Base-by-base conservation (phyloP, 1,140 invertebrate genomes). In the Lysiphlebus fabarum region DNA sequence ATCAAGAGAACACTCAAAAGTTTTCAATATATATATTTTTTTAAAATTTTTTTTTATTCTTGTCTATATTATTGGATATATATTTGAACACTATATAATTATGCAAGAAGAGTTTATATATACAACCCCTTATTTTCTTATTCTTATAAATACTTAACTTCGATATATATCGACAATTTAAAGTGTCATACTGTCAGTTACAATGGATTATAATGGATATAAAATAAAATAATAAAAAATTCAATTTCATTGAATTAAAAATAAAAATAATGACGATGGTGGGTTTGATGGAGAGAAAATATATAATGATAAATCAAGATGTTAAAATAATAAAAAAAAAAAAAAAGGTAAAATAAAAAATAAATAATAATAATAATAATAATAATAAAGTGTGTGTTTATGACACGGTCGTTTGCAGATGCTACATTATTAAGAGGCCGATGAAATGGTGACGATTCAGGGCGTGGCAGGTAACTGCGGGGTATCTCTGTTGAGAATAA, bases 381-480 rank as follows among this genome's bases (percentile, higher is more conserved):
- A 67, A 58, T 63, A 59, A 62, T 59, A 59, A 65, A 66, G 69
- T 66, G 71, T 71, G 73, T 74, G 73, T 76, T 75, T 75, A 75
- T 75, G 71, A 75, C 72, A 67, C 62, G 65, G 65, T 68, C 68
- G 67, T 75, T 75, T 67, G 68, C 68, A 66, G 70, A 71, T 65
- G 71, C 62, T 68, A 73, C 70, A 70, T 77, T 73, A 77, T 76
- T 73, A 75, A 75, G 69, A 75, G 71, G 38, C 54, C 57, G 26
- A 47, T 50, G 41, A 54, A 48, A 50, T 54, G 61, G 62, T 63
- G 64, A 68, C 68, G 68, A 66, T 64, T 68, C 72, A 75, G 72
- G 75, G 75, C 75, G 75, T 77, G 75, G 75, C 68, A 70, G 51
- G 56, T 68, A 69, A 70, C 74, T 71, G 70, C 72, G 66, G 74